Evolutionary conservation across 2,113 vertebrate species (phyloP).

Genomic region (Anguilla rostrata): DNA sequence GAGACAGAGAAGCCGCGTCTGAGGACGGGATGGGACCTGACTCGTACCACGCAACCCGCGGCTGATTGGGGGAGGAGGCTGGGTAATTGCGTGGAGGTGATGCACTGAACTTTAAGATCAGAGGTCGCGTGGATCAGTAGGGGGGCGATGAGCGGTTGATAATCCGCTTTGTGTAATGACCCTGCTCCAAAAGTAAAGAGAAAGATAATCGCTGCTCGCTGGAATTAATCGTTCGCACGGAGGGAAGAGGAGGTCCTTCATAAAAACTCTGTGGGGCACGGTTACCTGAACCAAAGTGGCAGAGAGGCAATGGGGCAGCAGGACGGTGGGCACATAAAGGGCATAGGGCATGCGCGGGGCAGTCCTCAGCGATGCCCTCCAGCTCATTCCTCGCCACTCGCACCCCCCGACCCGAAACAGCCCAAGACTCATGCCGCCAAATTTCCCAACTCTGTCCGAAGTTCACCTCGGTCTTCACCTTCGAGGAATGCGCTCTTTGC

Average conservation of each 20-base stretch:
- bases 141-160: not conserved
- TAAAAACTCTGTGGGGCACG: too few species aligned
- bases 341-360: not conserved
- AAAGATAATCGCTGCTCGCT: not conserved
- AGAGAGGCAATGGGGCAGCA: not conserved
- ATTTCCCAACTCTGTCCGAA: not conserved
- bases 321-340: not conserved
- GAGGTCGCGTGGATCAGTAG: not conserved
- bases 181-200: not conserved
- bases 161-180: not conserved
- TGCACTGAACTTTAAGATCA: not conserved
- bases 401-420: not conserved
- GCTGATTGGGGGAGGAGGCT: not conserved
- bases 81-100: not conserved
- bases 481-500: constrained; percentile 25
- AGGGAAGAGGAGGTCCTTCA: not conserved
- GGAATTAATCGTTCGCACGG: not conserved
- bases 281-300: too few species aligned
- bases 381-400: not conserved
- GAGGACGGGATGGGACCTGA: not conserved
- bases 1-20: not conserved
- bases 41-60: not conserved
- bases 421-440: not conserved
- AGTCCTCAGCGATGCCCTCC: not conserved
- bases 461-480: constrained; percentile 12